Evolutionary conservation across 2,113 vertebrate genomes (phyloP).

Genomic region (Zosterops hypoxanthus): DNA sequence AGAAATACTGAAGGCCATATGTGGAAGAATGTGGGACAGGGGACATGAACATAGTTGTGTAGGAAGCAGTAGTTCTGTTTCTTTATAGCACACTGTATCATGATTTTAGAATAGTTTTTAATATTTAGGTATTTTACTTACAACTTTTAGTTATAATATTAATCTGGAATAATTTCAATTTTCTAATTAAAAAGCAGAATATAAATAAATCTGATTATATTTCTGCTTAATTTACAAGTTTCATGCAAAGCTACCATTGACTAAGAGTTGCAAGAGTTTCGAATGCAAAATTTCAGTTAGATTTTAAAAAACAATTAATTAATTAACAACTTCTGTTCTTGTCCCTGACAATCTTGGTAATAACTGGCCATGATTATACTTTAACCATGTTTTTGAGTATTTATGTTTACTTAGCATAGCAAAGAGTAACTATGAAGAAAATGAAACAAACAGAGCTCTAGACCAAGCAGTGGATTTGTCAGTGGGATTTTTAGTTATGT

Average conservation of each 20-base stretch:
- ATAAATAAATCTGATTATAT: not conserved
- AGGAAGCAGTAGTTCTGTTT: not conserved
- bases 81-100: not conserved
- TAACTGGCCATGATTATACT: not conserved
- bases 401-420: not conserved
- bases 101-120: not conserved
- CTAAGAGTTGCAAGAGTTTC: not conserved
- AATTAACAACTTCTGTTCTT: not conserved
- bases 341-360: not conserved
- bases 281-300: not conserved
- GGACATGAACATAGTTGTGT: not conserved
- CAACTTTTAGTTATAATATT: not conserved
- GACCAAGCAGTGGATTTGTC: not conserved
- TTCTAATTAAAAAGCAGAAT: not conserved
- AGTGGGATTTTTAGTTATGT: not conserved
- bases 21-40: not conserved
- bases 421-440: not conserved
- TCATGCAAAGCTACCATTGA: not conserved
- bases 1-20: not conserved
- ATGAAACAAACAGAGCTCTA: not conserved
- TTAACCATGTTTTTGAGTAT: not conserved
- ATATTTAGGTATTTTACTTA: not conserved
- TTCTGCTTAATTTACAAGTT: not conserved
- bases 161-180: not conserved
- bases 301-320: not conserved